Evolutionary conservation across 2,888 invertebrate genomes (phyloP).

Genomic region (Melinaea menophilus): DNA sequence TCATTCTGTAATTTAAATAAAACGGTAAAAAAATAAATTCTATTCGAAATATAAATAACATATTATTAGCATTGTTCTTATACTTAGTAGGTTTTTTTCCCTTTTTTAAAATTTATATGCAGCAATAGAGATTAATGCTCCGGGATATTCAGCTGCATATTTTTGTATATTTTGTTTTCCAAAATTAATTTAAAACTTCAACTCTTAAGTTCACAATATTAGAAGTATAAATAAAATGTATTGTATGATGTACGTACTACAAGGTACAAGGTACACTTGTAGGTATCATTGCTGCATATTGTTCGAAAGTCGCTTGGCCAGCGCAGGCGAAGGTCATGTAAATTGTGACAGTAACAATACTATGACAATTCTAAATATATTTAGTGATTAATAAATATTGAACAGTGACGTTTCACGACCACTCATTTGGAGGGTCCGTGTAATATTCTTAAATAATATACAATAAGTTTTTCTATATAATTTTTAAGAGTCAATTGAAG

Average conservation of each 20-base stretch:
- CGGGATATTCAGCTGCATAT: no score
- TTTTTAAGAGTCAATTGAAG: no score
- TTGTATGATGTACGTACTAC: not conserved
- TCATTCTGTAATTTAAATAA: constrained; percentile 42
- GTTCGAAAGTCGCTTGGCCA: constrained; percentile 29
- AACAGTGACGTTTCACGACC: constrained; percentile 1
- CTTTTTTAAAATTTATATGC: no score
- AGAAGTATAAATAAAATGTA: constrained; percentile 1
- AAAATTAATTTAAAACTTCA: no score
- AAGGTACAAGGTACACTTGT: not conserved
- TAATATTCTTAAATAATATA: no score
- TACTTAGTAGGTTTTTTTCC: no score
- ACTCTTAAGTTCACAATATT: not conserved
- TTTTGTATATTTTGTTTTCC: no score
- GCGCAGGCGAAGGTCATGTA: constrained; percentile 28
- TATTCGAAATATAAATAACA: constrained; percentile 3
- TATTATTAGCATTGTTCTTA: no score
- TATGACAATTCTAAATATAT: constrained; percentile 16
- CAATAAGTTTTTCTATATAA: no score
- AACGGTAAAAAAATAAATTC: not conserved
- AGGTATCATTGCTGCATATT: constrained; percentile 14
- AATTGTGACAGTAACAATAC: constrained; percentile 25
- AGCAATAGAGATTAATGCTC: no score
- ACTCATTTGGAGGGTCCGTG: not conserved
- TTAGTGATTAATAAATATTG: constrained; percentile 1